These are phyloP conservation scores for Girardinus metallicus DNA, from an alignment of 2,797 vertebrate species.

Conservation along the genomic window DNA sequence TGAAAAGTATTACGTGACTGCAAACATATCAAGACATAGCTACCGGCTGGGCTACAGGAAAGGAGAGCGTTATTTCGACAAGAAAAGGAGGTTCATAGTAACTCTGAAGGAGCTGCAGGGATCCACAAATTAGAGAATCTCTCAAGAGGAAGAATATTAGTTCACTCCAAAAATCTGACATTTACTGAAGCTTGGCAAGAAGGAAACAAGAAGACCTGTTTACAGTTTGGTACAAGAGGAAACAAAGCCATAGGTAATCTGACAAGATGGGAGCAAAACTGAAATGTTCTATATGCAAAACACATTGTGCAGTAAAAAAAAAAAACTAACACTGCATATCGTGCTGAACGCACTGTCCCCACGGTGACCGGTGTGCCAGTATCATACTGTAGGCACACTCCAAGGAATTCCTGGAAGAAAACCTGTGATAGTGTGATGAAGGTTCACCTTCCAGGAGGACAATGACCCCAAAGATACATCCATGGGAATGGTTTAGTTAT, in stretches of 20 bases:
- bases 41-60: neutral
- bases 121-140: neutral
- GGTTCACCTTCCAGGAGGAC: neutral
- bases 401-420: neutral
- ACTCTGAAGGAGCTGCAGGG: neutral
- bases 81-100: neutral
- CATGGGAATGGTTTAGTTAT: neutral
- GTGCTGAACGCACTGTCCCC: neutral
- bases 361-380: neutral
- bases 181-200: neutral
- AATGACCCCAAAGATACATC: neutral
- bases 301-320: neutral
- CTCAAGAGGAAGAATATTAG: neutral
- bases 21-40: neutral
- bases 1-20: neutral
- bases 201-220: neutral
- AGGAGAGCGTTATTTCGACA: neutral
- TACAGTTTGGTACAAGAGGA: neutral
- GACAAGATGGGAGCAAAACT: neutral
- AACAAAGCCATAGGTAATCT: neutral
- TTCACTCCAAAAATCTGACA: neutral
- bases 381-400: neutral
- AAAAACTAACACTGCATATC: neutral
- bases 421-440: neutral
- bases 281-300: neutral